Evolutionary conservation across 2,888 invertebrate species (phyloP).

Genomic region (Barypeithes pellucidus): DNA sequence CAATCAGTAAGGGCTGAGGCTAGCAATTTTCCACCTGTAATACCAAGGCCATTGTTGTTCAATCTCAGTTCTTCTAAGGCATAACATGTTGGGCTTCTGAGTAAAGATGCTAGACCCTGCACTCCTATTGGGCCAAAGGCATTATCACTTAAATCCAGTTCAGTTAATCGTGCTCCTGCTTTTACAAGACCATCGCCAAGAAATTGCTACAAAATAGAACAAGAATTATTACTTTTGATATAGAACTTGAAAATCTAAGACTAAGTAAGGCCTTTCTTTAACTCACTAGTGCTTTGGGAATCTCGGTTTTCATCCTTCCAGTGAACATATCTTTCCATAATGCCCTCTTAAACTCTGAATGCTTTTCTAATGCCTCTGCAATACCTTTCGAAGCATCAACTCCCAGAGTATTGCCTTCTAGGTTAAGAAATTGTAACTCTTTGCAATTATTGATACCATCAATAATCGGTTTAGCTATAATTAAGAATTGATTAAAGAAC

Average conservation of each 20-base stretch:
- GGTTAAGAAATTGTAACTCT: conserved; percentile 81
- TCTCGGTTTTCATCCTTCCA: conserved; percentile 94
- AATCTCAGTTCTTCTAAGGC: conserved; percentile 83
- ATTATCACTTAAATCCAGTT: conserved; percentile 96
- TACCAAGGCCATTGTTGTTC: conserved; percentile 73
- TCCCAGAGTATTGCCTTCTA: conserved; percentile 95
- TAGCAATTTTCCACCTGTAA: conserved; percentile 88
- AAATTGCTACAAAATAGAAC: conserved; percentile 71
- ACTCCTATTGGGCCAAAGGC: conserved; percentile 98
- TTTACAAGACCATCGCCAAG: conserved; percentile 87
- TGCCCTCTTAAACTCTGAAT: conserved; percentile 86
- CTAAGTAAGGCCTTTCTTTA: background rate
- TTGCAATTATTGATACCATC: conserved; percentile 83
- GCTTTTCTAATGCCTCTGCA: conserved; percentile 83
- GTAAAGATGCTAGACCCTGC: conserved; percentile 85
- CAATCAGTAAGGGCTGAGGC: conserved; percentile 84
- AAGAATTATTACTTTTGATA: background rate
- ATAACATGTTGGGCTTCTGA: conserved; percentile 89
- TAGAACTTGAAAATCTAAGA: background rate
- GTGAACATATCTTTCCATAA: conserved; percentile 98
- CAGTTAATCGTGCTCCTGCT: conserved; percentile 85
- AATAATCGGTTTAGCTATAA: conserved; percentile 81
- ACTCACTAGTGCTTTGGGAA: conserved; percentile 88
- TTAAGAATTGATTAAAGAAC: background rate
- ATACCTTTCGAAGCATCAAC: conserved; percentile 91